A percentile compares a stretch with the other conserved stretches of the same genome.
phyloP scores from a whole-genome alignment of 2,113 vertebrate genomes.

The Coregonus clupeaformis region DNA sequence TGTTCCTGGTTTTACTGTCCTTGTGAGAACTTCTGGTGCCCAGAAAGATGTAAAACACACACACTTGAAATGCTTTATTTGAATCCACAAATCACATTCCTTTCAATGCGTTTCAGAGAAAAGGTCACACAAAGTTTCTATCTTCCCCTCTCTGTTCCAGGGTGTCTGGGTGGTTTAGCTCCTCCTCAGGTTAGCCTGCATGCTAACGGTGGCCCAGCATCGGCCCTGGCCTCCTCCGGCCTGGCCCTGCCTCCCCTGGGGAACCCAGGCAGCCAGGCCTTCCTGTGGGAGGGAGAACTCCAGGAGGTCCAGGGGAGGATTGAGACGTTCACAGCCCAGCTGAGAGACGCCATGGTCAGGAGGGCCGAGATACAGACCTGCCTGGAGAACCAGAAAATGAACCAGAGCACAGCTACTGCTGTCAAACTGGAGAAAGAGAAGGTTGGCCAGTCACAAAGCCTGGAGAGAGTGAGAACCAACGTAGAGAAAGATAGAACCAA shows the following conservation, averaged over 20 bases:
- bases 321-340: conserved; percentile 72
- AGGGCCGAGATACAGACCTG: conserved; percentile 80
- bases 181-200: conserved; percentile 62
- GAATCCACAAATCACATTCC: too few relatives aligned
- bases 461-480: conserved; percentile 52
- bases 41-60: too few relatives aligned
- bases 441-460: conserved; percentile 59
- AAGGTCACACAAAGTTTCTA: not conserved
- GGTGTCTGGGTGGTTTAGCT: conserved; percentile 47
- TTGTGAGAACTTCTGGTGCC: too few relatives aligned
- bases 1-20: too few relatives aligned
- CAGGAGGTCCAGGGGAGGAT: conserved; percentile 82
- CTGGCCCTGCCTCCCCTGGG: conserved; percentile 64
- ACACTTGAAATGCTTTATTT: too few relatives aligned
- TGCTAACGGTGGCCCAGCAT: conserved; percentile 51
- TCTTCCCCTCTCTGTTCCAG: too few relatives aligned
- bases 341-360: conserved; percentile 77
- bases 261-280: conserved; percentile 46
- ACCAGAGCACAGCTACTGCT: conserved; percentile 48
- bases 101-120: too few relatives aligned
- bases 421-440: conserved; percentile 60
- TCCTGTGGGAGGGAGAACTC: conserved; percentile 76
- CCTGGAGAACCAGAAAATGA: conserved; percentile 65
- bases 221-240: conserved; percentile 49
- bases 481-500: conserved; percentile 34